Base-by-base conservation (phyloP, 2,888 invertebrate genomes). In the Drosophila imparisetae region DNA sequence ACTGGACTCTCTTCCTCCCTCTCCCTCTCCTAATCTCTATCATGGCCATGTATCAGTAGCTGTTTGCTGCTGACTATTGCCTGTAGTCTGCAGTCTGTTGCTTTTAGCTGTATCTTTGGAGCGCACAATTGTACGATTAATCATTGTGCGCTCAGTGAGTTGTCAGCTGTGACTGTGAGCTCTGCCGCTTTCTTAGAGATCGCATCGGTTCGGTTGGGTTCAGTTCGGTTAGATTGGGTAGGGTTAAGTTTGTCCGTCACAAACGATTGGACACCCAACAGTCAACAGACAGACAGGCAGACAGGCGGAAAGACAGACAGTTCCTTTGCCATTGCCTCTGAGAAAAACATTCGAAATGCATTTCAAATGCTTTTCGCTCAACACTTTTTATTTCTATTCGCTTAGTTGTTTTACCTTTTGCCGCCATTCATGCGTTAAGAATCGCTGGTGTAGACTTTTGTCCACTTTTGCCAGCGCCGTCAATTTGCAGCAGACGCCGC, bases 71-170 rank as follows among this genome's bases (percentile, higher is more conserved):
- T 38, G 53, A 10, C 53, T 24, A n/a, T 53, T 53, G 24, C 27
- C 55, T 29, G 24, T 15, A 24, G 48, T n/a, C 70, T 52, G 69
- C 59, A 61, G 55, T 55, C 58, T 13, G 38, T 53, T 49, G 49
- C 60, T 64, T 66, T 67, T 70, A 66, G 68, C 74, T 53, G 67
- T 72, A 63, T 64, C 77, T 67, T 65, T 59, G 73, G 61, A 82
- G 72, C 83, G 78, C 82, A 86, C 87, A 89, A 87, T 88, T 89
- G 87, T 72, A 81, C 89, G 89, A 89, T 89, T 90, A 89, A 89
- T 89, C 90, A 89, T 89, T 82, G 90, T 86, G 80, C 84, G 82
- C 76, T 89, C 90, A 90, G 89, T 89, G 90, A 89, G 89, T 86
- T 89, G 89, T 89, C 90, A 89, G 86, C 86, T 88, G 80, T 79